Base-by-base conservation (phyloP, 2,888 invertebrate genomes). In the Scaeva pyrastri region DNA sequence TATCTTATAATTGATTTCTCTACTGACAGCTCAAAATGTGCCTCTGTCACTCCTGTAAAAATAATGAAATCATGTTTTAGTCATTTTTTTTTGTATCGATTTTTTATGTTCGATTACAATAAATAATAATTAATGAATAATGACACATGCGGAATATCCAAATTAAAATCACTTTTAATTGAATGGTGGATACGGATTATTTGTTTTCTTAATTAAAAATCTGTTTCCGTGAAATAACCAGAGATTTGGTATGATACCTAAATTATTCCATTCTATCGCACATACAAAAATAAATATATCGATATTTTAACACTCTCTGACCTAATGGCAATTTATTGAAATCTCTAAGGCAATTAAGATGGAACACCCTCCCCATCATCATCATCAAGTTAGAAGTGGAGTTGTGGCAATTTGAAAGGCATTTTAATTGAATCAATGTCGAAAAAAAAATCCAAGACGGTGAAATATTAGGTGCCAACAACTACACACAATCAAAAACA, bases 341-440 rank as follows among this genome's bases (percentile, higher is more conserved):
- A 70, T 78, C 73, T 58, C 45, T 48, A 55, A 19, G 43, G 66
- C 66, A 55, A n/a, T 48, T 31, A 19, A 62, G 43, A 66, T 39
- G 21, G 16, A 4, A 21, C 23, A 23, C 23, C 26, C 43, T 62
- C 48, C 16, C 56, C 36, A 16, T 16, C 56, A 39, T 72, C 55
- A 52, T 39, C 68, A 26, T 11, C 39, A 50, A 66, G 12, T 36
- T 11, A 12, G 3, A 68, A 21, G 43, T 71, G 23, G 11, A 55
- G 39, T 48, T 58, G 80, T 23, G 31, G 56, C 81, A 73, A 77
- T 86, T 82, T 31, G 86, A 86, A 86, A 86, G 82, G 86, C 60
- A 86, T 86, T 86, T 86, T 78, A 86, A 81, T 86, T 86, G 77
- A 86, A 71, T 85, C 82, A 58, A 60, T 73, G 62, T 58, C 73